Evolutionary conservation across 2,888 invertebrate species (phyloP).

Genomic region (Synergus japonicus): DNA sequence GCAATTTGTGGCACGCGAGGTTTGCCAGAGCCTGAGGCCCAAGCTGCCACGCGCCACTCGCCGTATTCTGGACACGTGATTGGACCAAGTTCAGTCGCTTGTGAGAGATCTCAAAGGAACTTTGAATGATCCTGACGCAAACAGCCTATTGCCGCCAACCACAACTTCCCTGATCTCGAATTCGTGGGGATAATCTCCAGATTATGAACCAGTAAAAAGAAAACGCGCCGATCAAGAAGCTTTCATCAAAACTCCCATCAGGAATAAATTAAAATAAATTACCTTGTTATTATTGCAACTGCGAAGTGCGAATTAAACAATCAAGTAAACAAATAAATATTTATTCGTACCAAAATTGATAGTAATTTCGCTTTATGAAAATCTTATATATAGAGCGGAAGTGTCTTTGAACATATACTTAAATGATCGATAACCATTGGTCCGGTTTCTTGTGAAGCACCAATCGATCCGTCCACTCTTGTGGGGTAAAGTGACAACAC

Average conservation of each 20-base stretch:
- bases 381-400: background rate
- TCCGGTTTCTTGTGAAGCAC: constrained; percentile 7
- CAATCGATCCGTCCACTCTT: constrained; percentile 23
- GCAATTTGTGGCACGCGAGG: constrained; percentile 75
- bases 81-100: constrained; percentile 51
- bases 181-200: background rate
- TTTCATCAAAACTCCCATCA: background rate
- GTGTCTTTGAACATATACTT: constrained; percentile 13
- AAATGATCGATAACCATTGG: constrained; percentile 24
- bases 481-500: too few species aligned
- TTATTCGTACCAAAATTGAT: too few species aligned
- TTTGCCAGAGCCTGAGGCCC: constrained; percentile 63
- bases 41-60: constrained; percentile 45
- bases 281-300: background rate
- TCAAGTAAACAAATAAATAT: too few species aligned
- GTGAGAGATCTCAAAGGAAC: constrained; percentile 24
- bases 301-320: too few species aligned
- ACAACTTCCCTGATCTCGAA: constrained; percentile 1
- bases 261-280: background rate
- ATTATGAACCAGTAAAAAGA: background rate
- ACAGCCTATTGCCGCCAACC: constrained; percentile 18
- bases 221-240: background rate
- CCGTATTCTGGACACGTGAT: constrained; percentile 44
- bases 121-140: constrained; percentile 35
- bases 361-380: background rate